A percentile compares a stretch with the other conserved stretches of the same genome.
Evolutionary conservation across 35 echinoderm and acorn worm species (phyloP).

Genomic region (Heliocidaris erythrogramma): DNA sequence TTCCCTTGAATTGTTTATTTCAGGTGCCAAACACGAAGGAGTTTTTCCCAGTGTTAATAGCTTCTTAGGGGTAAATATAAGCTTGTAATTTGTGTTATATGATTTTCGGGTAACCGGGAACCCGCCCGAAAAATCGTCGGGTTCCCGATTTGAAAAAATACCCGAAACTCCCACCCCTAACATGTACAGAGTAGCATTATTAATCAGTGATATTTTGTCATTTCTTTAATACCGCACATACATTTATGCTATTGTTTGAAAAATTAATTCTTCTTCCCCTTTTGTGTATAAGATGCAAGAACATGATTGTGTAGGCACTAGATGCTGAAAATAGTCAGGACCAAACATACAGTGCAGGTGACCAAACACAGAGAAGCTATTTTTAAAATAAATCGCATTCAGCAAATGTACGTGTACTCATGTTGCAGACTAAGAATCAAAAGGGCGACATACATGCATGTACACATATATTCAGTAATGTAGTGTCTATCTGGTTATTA

Average conservation of each 20-base stretch:
- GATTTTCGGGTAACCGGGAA: too few species aligned
- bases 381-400: not conserved
- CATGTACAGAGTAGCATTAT: too few species aligned
- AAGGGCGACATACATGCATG: not conserved
- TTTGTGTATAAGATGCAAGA: not conserved
- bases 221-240: too few species aligned
- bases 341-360: not conserved
- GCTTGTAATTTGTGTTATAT: too few species aligned
- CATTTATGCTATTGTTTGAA: not conserved
- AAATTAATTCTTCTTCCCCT: not conserved
- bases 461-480: not conserved
- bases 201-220: too few species aligned
- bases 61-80: too few species aligned
- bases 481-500: not conserved
- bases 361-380: not conserved
- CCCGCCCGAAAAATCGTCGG: too few species aligned
- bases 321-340: not conserved
- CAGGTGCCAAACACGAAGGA: too few species aligned
- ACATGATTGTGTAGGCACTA: not conserved
- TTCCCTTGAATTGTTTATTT: too few species aligned
- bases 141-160: too few species aligned
- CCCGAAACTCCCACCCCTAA: too few species aligned
- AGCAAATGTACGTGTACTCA: not conserved
- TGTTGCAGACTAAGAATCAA: not conserved
- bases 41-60: too few species aligned